Conservation (phyloP, 2,888 invertebrate species). For the Drosophila mettleri region DNA sequence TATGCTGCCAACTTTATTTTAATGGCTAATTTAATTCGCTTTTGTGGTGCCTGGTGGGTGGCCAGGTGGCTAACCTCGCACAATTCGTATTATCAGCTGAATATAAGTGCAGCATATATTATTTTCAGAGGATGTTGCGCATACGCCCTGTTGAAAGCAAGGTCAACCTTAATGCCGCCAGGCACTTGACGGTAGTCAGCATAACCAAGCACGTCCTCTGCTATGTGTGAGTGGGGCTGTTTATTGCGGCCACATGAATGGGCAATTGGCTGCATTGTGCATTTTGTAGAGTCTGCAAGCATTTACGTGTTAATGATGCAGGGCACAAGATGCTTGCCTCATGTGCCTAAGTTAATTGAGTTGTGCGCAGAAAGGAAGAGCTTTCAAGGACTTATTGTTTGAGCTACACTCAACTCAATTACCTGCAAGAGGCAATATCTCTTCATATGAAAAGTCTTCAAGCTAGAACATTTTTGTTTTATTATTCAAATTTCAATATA, state of each 20-base stretch:
- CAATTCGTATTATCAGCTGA: conserved; percentile 1
- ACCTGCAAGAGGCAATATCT: neutral
- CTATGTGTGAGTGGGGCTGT: conserved; percentile 11
- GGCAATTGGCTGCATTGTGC: conserved; percentile 51
- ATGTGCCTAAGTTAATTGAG: conserved; percentile 27
- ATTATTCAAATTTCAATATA: neutral
- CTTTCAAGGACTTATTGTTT: neutral
- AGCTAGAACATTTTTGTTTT: neutral
- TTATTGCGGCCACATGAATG: conserved; percentile 38
- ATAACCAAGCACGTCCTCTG: conserved; percentile 22
- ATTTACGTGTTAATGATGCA: conserved; percentile 22
- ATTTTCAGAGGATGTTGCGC: conserved; percentile 66
- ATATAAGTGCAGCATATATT: conserved; percentile 13
- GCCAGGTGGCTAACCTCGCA: neutral
- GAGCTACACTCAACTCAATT: neutral
- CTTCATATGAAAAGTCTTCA: neutral
- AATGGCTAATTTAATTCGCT: conserved; percentile 58
- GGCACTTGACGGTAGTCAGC: conserved; percentile 46
- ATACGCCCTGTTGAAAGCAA: conserved; percentile 61
- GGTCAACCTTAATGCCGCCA: conserved; percentile 63
- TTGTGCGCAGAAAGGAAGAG: neutral
- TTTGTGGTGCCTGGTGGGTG: conserved; percentile 9
- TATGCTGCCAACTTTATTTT: conserved; percentile 56
- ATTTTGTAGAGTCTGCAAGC: conserved; percentile 28
- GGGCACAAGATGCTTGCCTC: conserved; percentile 18